Base-by-base conservation (phyloP, 1,140 invertebrate species). In the Pemphigus obesinymphae region DNA sequence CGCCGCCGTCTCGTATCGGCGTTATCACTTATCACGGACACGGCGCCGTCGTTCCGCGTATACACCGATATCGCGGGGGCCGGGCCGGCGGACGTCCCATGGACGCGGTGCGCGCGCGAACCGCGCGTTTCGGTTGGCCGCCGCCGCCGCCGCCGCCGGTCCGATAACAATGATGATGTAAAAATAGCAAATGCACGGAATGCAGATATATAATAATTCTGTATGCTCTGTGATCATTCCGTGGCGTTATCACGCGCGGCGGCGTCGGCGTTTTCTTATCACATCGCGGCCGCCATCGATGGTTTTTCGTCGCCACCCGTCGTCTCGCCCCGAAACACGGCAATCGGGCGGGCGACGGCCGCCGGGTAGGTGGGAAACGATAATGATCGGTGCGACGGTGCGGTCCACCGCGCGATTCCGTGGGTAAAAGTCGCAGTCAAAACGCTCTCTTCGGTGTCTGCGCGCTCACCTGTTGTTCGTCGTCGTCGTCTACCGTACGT, bases 161-260 rank as follows among this genome's bases (percentile, higher is more conserved):
- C 34, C 53, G 73, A 78, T 78, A 78, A 78, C 73, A 37, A 37
- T 26, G 50, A 55, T 34, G 48, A 55, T 55, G 73, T 55, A 58
- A 78, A 58, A n/a, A n/a, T n/a, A n/a, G n/a, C n/a, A n/a, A n/a
- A n/a, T n/a, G n/a, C n/a, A n/a, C n/a, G n/a, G n/a, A n/a, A n/a
- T n/a, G n/a, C n/a, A n/a, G n/a, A n/a, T n/a, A n/a, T n/a, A n/a
- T n/a, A n/a, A n/a, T n/a, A n/a, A n/a, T n/a, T n/a, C n/a, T n/a
- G n/a, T n/a, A n/a, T n/a, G n/a, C n/a, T n/a, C n/a, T n/a, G n/a
- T n/a, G n/a, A n/a, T n/a, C n/a, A n/a, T n/a, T n/a, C n/a, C 10
- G 1, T 45, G 0, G 7, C 45, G 43, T 73, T 31, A 50, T 73
- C 23, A 50, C 26, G 8, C 40, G n/a, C 13, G 15, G 53, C 68